Evolutionary conservation across 2,797 vertebrate genomes (phyloP).

Genomic region (Apogon hyalosoma): DNA sequence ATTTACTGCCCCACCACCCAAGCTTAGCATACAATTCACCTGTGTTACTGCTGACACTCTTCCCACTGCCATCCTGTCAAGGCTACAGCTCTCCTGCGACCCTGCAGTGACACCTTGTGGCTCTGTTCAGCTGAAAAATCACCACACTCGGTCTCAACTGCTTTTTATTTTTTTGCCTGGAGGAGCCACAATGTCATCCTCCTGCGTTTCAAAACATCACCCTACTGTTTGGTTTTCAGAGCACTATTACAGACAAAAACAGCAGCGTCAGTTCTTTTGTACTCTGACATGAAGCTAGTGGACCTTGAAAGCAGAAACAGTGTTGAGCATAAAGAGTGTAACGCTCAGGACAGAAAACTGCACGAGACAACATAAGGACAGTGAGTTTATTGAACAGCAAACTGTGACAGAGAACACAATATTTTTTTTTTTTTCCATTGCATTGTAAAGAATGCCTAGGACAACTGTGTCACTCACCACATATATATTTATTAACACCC

Average conservation of each 20-base stretch:
- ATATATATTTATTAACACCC: constrained; percentile 62
- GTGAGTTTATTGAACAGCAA: constrained; percentile 86
- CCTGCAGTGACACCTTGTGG: constrained; percentile 81
- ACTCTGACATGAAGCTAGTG: constrained; percentile 19
- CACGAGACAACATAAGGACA: constrained; percentile 65
- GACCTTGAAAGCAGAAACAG: constrained; percentile 34
- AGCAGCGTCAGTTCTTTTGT: constrained; percentile 14
- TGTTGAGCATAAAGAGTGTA: not conserved
- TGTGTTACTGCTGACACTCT: constrained; percentile 49
- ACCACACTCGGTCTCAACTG: constrained; percentile 14
- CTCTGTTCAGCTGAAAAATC: constrained; percentile 11
- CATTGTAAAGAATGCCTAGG: constrained; percentile 75
- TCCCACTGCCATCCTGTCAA: constrained; percentile 21
- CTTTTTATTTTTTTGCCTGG: not conserved
- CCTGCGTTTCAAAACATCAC: constrained; percentile 24
- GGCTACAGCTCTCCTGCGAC: constrained; percentile 18
- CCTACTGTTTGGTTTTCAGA: constrained; percentile 37
- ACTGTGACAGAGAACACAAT: constrained; percentile 81
- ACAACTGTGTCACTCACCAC: constrained; percentile 69
- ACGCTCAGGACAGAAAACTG: constrained; percentile 30
- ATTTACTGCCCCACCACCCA: constrained; percentile 49
- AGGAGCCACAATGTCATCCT: constrained; percentile 40
- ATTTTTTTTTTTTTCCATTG: constrained; percentile 52
- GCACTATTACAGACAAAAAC: constrained; percentile 6
- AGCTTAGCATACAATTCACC: constrained; percentile 56